These are phyloP conservation scores for Zaprionus lineosus DNA, from an alignment of 2,888 invertebrate species.

Conservation along the genomic window DNA sequence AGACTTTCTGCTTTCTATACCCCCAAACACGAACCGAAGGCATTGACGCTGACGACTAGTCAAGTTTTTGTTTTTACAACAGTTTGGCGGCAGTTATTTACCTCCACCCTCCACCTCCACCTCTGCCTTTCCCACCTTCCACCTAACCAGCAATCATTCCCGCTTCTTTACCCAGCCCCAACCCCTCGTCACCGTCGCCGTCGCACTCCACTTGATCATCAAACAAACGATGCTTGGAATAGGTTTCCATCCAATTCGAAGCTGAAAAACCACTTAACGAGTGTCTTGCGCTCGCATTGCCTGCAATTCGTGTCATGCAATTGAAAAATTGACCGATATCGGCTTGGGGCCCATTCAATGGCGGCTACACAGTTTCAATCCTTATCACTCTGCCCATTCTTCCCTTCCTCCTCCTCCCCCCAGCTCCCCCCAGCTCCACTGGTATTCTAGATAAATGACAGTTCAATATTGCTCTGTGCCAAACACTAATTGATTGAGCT, in stretches of 20 bases:
- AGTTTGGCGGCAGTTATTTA: constrained; percentile 43
- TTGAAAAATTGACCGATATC: constrained; percentile 43
- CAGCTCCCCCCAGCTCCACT: too few relatives aligned
- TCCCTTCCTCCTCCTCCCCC: too few relatives aligned
- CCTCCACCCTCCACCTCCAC: background rate
- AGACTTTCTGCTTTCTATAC: constrained; percentile 61
- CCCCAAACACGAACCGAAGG: constrained; percentile 31
- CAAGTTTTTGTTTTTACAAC: constrained; percentile 44
- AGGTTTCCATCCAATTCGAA: constrained; percentile 18
- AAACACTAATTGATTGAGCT: too few relatives aligned
- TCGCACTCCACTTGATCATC: background rate
- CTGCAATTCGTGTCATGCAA: constrained; percentile 41
- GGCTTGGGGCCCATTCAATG: too few relatives aligned
- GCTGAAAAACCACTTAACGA: constrained; percentile 52
- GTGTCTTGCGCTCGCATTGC: constrained; percentile 35
- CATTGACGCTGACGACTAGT: constrained; percentile 42
- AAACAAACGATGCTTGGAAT: background rate
- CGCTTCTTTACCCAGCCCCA: background rate
- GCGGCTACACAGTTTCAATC: too few relatives aligned
- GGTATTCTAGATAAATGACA: constrained; percentile 13
- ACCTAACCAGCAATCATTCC: background rate
- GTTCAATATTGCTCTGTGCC: constrained; percentile 17
- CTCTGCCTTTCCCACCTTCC: background rate
- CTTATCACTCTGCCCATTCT: too few relatives aligned
- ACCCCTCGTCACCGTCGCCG: background rate